Base-by-base conservation (phyloP, 1,140 invertebrate genomes). In the Aphaenogaster rudis region DNA sequence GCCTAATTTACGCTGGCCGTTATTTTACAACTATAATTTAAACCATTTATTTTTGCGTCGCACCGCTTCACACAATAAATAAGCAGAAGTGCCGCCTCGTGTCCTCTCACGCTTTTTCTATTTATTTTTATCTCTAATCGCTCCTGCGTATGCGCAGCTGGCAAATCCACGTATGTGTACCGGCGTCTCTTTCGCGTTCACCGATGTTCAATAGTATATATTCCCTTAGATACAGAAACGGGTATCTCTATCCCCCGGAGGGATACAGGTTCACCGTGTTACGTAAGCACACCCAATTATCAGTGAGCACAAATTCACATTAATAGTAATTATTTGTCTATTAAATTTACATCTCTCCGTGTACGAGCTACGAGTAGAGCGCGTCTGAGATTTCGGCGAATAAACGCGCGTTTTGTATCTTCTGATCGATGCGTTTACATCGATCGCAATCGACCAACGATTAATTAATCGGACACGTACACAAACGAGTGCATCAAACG, bases 21-120 rank as follows among this genome's bases (percentile, higher is more conserved):
- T 84, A 84, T 84, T 84, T 76, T 84, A 84, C 80, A 76, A 84
- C 69, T 76, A 74, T 84, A 74, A 84, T 76, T 74, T 84, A 74
- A 84, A 76, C 54, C 57, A 61, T 84, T 84, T 84, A 76, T 84
- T 84, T 76, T 84, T 84, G 69, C 54, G 9, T 50, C 28, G 69
- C 28, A 59, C 57, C 54, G 54, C 42, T 84, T 76, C 33, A 21
- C 33, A 74, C 69, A 21, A 84, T 84, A 76, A 84, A 84, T 84
- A 84, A 84, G 72, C 80, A 36, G 28, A 21, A 48, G 39, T 45
- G 61, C 45, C 21, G n/a, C 42, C 13, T 57, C 11, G 52, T 33
- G 11, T 67, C 9, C 2, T 28, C 21, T 45, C 28, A 1, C 7
- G 28, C 13, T 45, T 61, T 59, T 54, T 52, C 50, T 48, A 45